Evolutionary conservation across 2,113 vertebrate genomes (phyloP).

Genomic region (Tenebrosternarchus preto): DNA sequence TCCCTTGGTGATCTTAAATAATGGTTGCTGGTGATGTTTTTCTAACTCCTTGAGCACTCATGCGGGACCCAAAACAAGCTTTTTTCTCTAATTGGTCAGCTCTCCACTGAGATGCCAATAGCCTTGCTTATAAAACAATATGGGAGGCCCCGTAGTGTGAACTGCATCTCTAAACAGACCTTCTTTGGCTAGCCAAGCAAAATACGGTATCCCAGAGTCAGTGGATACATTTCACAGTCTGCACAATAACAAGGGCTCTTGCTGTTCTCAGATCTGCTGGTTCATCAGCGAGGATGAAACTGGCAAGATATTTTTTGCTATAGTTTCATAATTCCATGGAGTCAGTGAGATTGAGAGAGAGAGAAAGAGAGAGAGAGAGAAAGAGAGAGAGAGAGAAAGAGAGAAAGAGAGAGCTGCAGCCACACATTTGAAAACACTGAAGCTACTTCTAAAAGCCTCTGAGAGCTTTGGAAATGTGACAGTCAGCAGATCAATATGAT

Average conservation of each 20-base stretch:
- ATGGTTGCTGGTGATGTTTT: slow-evolving; percentile 36
- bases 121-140: slow-evolving; percentile 48
- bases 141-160: slow-evolving; percentile 5
- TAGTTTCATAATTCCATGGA: neutral
- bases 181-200: slow-evolving; percentile 11
- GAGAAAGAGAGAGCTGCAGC: no score
- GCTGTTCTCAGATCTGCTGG: slow-evolving; percentile 22
- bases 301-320: neutral
- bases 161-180: slow-evolving; percentile 37
- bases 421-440: neutral
- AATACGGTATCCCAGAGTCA: slow-evolving; percentile 2
- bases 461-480: slow-evolving; percentile 4
- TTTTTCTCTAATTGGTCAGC: slow-evolving; percentile 43
- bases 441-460: slow-evolving; percentile 6
- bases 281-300: slow-evolving; percentile 5
- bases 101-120: slow-evolving; percentile 36
- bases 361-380: neutral
- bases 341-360: no score
- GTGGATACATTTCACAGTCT: slow-evolving; percentile 1
- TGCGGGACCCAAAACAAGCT: slow-evolving; percentile 28
- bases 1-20: slow-evolving; percentile 41
- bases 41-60: slow-evolving; percentile 30
- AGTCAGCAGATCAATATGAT: slow-evolving; percentile 31
- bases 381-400: neutral
- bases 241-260: neutral